Conservation (phyloP, 1,140 invertebrate species). For the Ips typographus region DNA sequence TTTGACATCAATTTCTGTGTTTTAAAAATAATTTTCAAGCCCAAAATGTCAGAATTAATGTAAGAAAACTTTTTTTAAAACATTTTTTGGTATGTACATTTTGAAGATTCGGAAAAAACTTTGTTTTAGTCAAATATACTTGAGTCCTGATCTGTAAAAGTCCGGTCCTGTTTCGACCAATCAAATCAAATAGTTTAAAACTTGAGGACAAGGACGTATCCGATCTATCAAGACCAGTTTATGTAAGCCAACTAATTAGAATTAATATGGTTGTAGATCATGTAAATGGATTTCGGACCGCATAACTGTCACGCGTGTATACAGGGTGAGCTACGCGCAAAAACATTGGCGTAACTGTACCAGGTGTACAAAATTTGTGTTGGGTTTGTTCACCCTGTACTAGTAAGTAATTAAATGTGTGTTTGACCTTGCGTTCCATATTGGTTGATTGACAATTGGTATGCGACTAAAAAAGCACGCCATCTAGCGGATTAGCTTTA, state of each 20-base stretch:
- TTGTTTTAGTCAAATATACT: no score
- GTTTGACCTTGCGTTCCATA: background rate
- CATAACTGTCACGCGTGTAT: slow-evolving; percentile 2
- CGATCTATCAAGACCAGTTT: slow-evolving; percentile 15
- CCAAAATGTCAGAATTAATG: no score
- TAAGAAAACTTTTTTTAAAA: no score
- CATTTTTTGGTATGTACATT: no score
- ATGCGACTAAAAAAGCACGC: slow-evolving; percentile 3
- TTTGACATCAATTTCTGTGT: no score
- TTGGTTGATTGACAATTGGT: slow-evolving; percentile 16
- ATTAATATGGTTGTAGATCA: slow-evolving; percentile 24
- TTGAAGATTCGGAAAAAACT: no score
- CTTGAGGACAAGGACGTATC: slow-evolving; percentile 18
- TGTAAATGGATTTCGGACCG: slow-evolving; percentile 18
- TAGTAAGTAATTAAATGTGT: slow-evolving; percentile 16
- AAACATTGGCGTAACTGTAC: no score
- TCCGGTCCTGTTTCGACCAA: no score
- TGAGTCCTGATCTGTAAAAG: no score
- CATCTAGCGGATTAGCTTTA: slow-evolving; percentile 6
- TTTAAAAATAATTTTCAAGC: no score
- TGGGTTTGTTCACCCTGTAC: slow-evolving; percentile 11
- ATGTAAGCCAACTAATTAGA: slow-evolving; percentile 23
- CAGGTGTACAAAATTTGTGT: background rate
- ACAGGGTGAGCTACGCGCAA: no score
- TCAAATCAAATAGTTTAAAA: background rate